These are phyloP conservation scores for Pardalotus punctatus DNA, from an alignment of 2,113 vertebrate species.

Conservation along the genomic window DNA sequence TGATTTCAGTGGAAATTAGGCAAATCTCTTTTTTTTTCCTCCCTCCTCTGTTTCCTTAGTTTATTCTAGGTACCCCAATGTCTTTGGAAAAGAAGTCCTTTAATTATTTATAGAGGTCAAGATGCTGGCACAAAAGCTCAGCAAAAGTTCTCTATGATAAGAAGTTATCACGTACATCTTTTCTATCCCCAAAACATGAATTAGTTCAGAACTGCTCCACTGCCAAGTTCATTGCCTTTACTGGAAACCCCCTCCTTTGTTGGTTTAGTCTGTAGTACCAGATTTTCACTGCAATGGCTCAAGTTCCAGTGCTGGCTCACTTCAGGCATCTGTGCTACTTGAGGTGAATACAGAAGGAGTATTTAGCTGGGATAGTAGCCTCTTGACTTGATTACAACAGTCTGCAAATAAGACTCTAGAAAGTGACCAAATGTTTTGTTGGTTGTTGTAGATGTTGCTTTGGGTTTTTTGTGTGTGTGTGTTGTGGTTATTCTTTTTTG, in stretches of 20 bases:
- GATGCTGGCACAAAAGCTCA: neutral
- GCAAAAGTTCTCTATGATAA: neutral
- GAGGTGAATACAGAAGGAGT: neutral
- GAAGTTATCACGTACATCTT: neutral
- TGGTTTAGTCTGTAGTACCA: neutral
- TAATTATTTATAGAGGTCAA: neutral
- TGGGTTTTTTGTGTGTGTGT: neutral
- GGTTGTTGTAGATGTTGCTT: neutral
- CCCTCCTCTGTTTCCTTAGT: rapidly evolving
- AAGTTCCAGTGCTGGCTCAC: neutral
- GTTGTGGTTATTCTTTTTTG: neutral
- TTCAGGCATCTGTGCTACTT: neutral
- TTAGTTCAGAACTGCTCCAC: neutral
- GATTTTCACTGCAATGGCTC: neutral
- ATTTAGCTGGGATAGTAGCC: neutral
- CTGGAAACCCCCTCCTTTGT: neutral
- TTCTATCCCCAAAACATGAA: neutral
- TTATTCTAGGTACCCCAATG: neutral
- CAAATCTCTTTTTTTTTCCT: neutral
- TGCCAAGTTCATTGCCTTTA: neutral
- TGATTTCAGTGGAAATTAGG: neutral
- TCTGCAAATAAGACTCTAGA: neutral
- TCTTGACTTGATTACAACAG: neutral
- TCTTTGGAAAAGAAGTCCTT: neutral
- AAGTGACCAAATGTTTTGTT: neutral